Conservation (phyloP, 2,113 vertebrate genomes). For the Onychostoma macrolepis region DNA sequence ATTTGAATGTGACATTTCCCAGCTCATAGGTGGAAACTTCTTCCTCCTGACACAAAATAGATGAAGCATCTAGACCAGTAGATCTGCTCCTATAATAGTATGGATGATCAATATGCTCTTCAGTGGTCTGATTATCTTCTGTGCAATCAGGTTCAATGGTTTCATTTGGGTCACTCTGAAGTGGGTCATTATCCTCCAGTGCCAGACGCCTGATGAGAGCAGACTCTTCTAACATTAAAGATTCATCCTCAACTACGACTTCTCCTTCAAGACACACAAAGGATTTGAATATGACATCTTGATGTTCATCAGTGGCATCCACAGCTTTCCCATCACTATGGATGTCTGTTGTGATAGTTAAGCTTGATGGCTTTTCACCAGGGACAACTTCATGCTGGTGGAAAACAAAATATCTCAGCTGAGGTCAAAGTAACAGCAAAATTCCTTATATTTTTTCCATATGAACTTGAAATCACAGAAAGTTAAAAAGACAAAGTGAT, state of each 20-base stretch:
- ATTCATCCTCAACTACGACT: conserved; percentile 54
- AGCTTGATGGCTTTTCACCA: not conserved
- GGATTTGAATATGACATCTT: conserved; percentile 66
- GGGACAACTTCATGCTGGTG: conserved; percentile 1
- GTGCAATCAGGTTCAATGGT: not conserved
- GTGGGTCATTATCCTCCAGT: not conserved
- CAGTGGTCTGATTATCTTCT: not conserved
- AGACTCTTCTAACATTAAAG: conserved; percentile 25
- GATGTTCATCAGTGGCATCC: conserved; percentile 29
- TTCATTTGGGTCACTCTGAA: not conserved
- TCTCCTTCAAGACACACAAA: conserved; percentile 64
- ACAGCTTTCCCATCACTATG: not conserved
- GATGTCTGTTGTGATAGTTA: not conserved
- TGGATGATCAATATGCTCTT: conserved; percentile 21
- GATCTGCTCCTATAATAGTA: not conserved
- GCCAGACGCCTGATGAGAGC: conserved; percentile 37
- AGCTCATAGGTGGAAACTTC: not conserved
- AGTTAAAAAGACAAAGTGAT: not conserved
- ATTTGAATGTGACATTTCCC: conserved; percentile 51
- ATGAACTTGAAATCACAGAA: not conserved
- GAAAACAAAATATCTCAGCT: not conserved
- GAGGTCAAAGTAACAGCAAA: not conserved
- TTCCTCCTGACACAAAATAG: not conserved
- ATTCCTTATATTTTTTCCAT: not conserved
- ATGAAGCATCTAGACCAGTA: not conserved